These are phyloP conservation scores for Anseranas semipalmata DNA, from an alignment of 2,113 vertebrate genomes.

Conservation along the genomic window DNA sequence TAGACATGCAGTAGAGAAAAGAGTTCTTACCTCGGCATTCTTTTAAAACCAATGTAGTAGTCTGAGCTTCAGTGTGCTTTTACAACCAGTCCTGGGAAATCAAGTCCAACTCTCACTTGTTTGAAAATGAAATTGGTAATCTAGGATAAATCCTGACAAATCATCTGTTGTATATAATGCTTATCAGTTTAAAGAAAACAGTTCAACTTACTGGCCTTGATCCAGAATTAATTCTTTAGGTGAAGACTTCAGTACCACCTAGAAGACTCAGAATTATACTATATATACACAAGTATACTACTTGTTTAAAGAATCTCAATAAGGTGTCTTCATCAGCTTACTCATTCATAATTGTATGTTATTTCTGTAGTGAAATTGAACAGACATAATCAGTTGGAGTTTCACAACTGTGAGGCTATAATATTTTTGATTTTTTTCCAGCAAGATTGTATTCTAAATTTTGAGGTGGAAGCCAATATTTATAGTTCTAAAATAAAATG, in stretches of 20 bases:
- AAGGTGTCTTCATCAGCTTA: not conserved
- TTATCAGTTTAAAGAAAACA: not conserved
- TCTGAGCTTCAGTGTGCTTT: not conserved
- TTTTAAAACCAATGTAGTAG: not conserved
- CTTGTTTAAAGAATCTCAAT: not conserved
- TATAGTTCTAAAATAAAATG: not conserved
- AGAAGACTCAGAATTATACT: not conserved
- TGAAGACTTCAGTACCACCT: not conserved
- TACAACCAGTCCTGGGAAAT: not conserved
- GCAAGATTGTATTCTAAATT: not conserved
- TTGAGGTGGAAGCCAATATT: not conserved
- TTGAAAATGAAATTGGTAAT: not conserved
- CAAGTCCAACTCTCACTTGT: not conserved
- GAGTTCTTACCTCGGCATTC: not conserved
- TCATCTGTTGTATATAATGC: not conserved
- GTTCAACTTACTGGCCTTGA: not conserved
- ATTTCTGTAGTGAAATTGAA: not conserved
- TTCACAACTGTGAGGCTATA: not conserved
- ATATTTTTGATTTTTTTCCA: not conserved
- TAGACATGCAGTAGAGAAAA: not conserved
- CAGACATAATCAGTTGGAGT: not conserved
- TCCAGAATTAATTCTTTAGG: not conserved
- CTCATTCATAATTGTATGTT: not conserved
- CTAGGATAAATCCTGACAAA: not conserved
- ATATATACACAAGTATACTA: no score